Percentiles rank a stretch among this genome's conserved stretches.
Evolutionary conservation across 2,113 vertebrate genomes (phyloP).

Genomic region (Phasianus colchicus): DNA sequence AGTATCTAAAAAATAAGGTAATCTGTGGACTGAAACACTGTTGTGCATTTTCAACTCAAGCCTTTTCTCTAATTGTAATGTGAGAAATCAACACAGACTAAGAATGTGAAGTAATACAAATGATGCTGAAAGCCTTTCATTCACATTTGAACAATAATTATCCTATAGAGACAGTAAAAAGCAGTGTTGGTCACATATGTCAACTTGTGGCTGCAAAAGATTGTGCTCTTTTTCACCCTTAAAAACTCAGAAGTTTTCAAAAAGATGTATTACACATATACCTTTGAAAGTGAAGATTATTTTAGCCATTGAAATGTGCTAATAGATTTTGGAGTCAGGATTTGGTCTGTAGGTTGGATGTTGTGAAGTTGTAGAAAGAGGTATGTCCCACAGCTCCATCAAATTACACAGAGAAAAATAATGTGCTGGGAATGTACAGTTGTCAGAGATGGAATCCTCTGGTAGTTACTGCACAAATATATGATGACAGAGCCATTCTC

Average conservation of each 20-base stretch:
- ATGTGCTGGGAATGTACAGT: not conserved
- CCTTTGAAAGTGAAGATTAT: not conserved
- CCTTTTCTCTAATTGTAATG: fast-evolving
- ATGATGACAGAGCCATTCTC: not conserved
- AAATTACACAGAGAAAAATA: not conserved
- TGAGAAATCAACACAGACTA: not conserved
- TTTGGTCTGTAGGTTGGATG: not conserved
- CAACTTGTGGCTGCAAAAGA: not conserved
- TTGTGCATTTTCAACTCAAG: not conserved
- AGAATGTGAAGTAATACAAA: not conserved
- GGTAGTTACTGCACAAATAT: not conserved
- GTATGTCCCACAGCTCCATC: not conserved
- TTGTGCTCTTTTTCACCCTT: not conserved
- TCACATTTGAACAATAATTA: not conserved
- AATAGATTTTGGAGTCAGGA: not conserved
- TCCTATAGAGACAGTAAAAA: not conserved
- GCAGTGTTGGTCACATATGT: not conserved
- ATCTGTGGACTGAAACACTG: not conserved
- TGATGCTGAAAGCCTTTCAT: not conserved
- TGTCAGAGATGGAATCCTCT: not conserved
- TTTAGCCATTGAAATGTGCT: not conserved
- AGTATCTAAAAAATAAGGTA: not conserved
- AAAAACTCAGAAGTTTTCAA: not conserved
- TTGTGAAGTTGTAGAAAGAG: not conserved
- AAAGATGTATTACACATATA: not conserved